Evolutionary conservation across 2,113 vertebrate species (phyloP).

Genomic region (Vombatus ursinus): DNA sequence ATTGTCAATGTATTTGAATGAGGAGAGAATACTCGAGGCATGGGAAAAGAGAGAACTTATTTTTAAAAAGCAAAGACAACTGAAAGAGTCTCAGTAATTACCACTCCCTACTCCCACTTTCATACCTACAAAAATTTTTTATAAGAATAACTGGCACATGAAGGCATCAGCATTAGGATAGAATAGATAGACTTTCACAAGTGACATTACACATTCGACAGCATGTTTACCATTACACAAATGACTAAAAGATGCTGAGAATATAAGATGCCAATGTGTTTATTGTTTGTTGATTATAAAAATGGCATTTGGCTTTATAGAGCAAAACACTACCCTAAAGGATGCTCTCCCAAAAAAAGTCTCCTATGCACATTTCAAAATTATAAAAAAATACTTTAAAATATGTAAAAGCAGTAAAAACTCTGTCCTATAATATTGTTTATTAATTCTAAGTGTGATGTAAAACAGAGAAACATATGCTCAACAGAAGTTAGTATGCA

Average conservation of each 20-base stretch:
- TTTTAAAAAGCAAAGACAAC: not conserved
- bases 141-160: too few species aligned
- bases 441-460: not conserved
- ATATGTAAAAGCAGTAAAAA: not conserved
- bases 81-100: not conserved
- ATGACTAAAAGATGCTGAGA: not conserved
- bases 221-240: not conserved
- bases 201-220: not conserved
- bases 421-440: not conserved
- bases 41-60: not conserved
- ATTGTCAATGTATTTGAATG: not conserved
- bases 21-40: not conserved
- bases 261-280: not conserved
- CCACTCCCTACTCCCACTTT: not conserved
- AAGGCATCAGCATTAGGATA: not conserved
- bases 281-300: not conserved
- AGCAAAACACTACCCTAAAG: not conserved
- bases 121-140: not conserved
- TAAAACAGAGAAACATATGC: not conserved
- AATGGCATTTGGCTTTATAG: not conserved
- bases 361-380: not conserved
- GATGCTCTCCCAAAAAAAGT: not conserved
- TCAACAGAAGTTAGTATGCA: not conserved
- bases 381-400: not conserved
- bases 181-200: not conserved